Conservation (phyloP, 2,888 invertebrate species). For the Ochropleura plecta region DNA sequence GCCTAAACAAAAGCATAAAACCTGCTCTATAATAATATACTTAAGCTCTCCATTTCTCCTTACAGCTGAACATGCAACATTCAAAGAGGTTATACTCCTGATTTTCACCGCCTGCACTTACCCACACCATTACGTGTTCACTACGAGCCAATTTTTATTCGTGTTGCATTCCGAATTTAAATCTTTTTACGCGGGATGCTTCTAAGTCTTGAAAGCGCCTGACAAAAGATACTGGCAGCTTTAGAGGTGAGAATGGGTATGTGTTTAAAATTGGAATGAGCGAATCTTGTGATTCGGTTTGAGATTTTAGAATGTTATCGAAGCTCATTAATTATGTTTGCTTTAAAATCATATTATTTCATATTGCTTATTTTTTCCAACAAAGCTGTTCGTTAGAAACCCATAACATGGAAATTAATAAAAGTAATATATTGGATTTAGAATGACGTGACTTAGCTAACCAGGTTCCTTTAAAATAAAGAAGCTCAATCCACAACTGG, state of each 20-base stretch:
- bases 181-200: conserved; percentile 19
- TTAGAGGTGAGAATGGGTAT: not conserved
- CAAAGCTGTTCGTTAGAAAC: no score
- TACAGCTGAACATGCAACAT: conserved; percentile 17
- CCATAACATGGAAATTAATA: no score
- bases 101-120: conserved; percentile 45
- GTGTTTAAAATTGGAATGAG: conserved; percentile 3
- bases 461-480: no score
- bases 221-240: conserved; percentile 30
- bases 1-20: not conserved
- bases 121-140: conserved; percentile 41
- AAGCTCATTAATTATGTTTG: no score
- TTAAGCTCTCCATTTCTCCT: conserved; percentile 21
- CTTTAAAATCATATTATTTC: no score
- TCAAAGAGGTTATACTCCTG: conserved; percentile 21
- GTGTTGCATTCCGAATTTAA: conserved; percentile 42
- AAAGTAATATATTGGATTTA: no score
- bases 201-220: conserved; percentile 3
- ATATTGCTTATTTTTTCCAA: no score
- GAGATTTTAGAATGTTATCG: not conserved
- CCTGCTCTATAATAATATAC: not conserved
- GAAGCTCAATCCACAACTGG: no score
- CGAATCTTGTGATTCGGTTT: not conserved
- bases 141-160: conserved; percentile 44
- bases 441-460: no score